Evolutionary conservation across 2,113 vertebrate species (phyloP).

Genomic region (Crotalus helleri): DNA sequence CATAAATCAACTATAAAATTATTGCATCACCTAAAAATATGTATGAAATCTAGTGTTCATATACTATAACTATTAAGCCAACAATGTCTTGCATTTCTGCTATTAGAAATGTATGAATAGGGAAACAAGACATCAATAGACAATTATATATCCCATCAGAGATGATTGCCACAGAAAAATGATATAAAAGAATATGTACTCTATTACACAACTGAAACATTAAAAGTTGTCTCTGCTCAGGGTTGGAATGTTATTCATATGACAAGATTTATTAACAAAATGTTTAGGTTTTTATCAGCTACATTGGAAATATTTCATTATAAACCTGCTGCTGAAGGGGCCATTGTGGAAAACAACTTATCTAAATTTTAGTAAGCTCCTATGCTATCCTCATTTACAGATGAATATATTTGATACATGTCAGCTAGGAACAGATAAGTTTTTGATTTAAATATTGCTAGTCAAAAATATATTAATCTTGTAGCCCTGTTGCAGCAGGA

Average conservation of each 20-base stretch:
- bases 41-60: neutral
- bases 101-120: neutral
- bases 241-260: neutral
- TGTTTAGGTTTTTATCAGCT: slow-evolving; percentile 14
- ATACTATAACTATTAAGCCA: neutral
- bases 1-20: neutral
- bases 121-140: neutral
- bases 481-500: neutral
- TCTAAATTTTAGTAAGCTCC: neutral
- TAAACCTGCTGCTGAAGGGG: neutral
- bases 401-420: neutral
- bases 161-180: neutral
- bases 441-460: neutral
- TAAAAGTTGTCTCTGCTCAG: slow-evolving; percentile 7
- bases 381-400: neutral
- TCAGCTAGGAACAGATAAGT: neutral
- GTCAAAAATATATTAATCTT: neutral
- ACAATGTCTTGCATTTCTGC: neutral
- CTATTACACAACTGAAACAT: neutral
- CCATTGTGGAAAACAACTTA: neutral
- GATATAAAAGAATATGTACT: neutral
- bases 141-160: neutral
- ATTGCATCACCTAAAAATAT: neutral
- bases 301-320: slow-evolving; percentile 9
- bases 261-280: slow-evolving; percentile 26